These are phyloP conservation scores for Poecilia velifera DNA, from an alignment of 2,797 vertebrate species.

Conservation along the genomic window DNA sequence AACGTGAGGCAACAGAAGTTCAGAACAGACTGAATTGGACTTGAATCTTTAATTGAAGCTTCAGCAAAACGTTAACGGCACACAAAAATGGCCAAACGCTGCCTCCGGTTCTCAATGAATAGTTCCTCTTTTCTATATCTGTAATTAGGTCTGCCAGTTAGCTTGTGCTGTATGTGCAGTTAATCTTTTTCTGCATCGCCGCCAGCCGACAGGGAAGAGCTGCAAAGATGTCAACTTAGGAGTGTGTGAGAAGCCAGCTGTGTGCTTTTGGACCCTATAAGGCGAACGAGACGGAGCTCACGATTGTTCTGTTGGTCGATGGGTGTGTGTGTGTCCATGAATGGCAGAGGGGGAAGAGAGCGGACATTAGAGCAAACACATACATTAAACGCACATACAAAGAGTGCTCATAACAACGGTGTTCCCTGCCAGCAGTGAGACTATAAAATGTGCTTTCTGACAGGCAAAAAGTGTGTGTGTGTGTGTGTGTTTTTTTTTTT, in stretches of 20 bases:
- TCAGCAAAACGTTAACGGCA: not conserved
- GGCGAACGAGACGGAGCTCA: conserved; percentile 41
- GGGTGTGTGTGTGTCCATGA: conserved; percentile 18
- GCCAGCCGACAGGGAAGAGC: conserved; percentile 16
- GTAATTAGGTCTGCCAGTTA: conserved; percentile 38
- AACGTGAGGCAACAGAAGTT: not conserved
- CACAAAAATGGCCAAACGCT: not conserved
- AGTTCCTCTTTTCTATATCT: not conserved
- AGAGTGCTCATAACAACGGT: conserved; percentile 51
- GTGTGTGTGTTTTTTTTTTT: conserved; percentile 14
- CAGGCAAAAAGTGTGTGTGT: conserved; percentile 49
- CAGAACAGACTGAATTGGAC: not conserved
- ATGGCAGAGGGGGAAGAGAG: conserved; percentile 36
- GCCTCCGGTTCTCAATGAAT: not conserved
- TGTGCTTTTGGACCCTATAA: conserved; percentile 71
- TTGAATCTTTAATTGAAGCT: conserved; percentile 1
- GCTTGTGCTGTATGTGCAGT: conserved; percentile 25
- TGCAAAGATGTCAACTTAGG: conserved; percentile 21
- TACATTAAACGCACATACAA: conserved; percentile 41
- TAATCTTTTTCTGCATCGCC: conserved; percentile 2
- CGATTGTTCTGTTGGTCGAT: conserved; percentile 43
- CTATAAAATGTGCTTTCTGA: conserved; percentile 78
- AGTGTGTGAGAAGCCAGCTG: conserved; percentile 51
- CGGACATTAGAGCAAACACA: conserved; percentile 39
- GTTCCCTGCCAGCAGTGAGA: conserved; percentile 76